Evolutionary conservation across 92 coral and sea anemone genomes (phyloP).

Genomic region (Blastomussa wellsi): DNA sequence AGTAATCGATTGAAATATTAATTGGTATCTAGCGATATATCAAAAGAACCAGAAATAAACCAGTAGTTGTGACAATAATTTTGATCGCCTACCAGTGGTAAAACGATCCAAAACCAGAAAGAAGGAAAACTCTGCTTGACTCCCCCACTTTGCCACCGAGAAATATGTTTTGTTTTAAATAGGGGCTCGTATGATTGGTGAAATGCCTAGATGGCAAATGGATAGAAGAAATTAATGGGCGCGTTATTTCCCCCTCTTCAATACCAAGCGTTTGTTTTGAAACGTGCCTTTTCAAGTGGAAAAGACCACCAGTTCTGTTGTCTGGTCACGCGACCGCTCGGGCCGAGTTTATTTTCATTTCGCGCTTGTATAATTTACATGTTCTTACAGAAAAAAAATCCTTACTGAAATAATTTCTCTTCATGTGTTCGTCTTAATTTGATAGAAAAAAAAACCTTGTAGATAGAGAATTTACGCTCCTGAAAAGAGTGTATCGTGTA

Average conservation of each 20-base stretch:
- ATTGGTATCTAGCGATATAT: background rate
- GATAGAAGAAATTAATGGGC: no score
- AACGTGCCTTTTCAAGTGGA: background rate
- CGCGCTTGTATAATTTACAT: background rate
- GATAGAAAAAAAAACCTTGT: background rate
- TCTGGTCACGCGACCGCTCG: slow-evolving; percentile 35
- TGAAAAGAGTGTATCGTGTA: no score
- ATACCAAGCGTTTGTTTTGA: slow-evolving; percentile 16
- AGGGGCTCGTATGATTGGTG: background rate
- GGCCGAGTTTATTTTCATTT: background rate
- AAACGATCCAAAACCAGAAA: background rate
- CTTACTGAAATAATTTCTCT: background rate
- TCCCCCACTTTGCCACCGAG: background rate
- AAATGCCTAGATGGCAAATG: background rate
- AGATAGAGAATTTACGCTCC: background rate
- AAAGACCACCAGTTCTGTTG: slow-evolving; percentile 22
- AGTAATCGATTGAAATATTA: background rate
- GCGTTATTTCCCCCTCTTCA: no score
- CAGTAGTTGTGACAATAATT: background rate
- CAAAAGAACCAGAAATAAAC: background rate
- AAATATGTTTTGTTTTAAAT: background rate
- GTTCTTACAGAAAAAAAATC: background rate
- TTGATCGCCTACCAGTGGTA: background rate
- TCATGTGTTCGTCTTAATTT: background rate
- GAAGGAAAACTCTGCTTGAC: background rate